These are phyloP conservation scores for Styela clava DNA, from an alignment of 23 tunicate genomes.

Conservation along the genomic window DNA sequence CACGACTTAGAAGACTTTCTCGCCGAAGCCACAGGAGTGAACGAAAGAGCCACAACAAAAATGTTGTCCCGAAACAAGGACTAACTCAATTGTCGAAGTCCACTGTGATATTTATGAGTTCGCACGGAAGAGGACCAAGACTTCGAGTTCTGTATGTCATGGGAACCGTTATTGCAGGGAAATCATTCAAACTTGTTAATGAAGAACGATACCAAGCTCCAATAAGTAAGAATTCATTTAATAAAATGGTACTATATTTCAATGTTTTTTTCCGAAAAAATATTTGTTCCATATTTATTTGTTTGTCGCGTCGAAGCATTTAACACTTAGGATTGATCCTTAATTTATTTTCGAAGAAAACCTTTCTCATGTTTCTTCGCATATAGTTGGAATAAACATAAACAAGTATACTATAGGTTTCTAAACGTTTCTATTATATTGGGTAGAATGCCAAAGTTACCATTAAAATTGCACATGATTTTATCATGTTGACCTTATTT, in stretches of 20 bases:
- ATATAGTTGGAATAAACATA: too few relatives aligned
- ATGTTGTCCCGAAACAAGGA: not conserved
- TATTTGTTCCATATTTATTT: too few relatives aligned
- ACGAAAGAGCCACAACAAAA: not conserved
- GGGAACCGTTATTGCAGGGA: not conserved
- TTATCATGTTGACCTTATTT: too few relatives aligned
- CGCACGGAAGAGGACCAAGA: not conserved
- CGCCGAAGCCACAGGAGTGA: not conserved
- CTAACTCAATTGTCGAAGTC: not conserved
- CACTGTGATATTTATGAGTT: not conserved
- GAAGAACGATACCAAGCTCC: not conserved
- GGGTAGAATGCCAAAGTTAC: too few relatives aligned
- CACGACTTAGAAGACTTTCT: not conserved
- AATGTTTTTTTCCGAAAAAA: too few relatives aligned
- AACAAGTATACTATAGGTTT: too few relatives aligned
- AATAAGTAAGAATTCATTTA: not conserved
- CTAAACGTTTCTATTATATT: too few relatives aligned
- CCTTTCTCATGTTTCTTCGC: too few relatives aligned
- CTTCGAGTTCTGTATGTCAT: conserved; percentile 3
- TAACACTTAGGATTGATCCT: too few relatives aligned
- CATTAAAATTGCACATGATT: too few relatives aligned
- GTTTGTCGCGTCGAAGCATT: too few relatives aligned
- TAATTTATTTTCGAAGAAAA: too few relatives aligned
- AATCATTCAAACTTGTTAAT: not conserved
- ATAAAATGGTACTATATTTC: not conserved